Evolutionary conservation across 2,797 vertebrate genomes (phyloP), one percentile per base, ranked within the genome.

Genomic region (Orestias chungarensis): DNA sequence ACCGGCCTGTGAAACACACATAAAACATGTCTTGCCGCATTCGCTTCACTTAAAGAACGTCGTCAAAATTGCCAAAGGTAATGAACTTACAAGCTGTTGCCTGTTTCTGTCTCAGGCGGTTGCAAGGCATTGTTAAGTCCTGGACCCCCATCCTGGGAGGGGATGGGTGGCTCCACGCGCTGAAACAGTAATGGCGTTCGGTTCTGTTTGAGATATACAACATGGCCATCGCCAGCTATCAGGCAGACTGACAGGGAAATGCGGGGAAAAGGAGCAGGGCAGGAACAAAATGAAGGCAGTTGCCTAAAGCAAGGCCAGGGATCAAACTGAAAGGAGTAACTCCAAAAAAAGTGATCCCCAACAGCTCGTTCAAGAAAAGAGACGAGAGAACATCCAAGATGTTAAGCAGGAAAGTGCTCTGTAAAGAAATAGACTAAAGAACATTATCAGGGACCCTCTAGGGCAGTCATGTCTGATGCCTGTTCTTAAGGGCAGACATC

Each of bases 131-230:
- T 85, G 10, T 94, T 96, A 50, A 94, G 93, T 84, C 95, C 94
- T 1, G 93, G 93, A 18, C 91, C 94, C 70, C 93, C 96, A 23
- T 98, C 97, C 89, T 97, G 96, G 23, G 92, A 88, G 8, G 96
- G 96, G 69, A 97, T 96, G 0, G 95, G 95, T 0, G 96, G 96
- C 90, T 97, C 97, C 96, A 98, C 95, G 84, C 96, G 96, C 94
- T 98, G 97, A 95, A 98, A 98, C 95, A 98, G 97, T 95, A 98
- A 95, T 76, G 97, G 96, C 68, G 96, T 98, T 93, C 96, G 97
- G 94, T 98, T 98, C 97, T 99, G 95, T 85, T 91, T 94, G 90
- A 95, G 91, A 93, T 94, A 93, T 95, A 94, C 93, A 95, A 95
- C 94, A 95, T 93, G 94, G 93, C 94, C 93, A 87, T 83, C 76